Percentiles rank a stretch among this genome's conserved stretches.
Conservation (phyloP, 2,113 vertebrate species). For the Erpornis zantholeuca region DNA sequence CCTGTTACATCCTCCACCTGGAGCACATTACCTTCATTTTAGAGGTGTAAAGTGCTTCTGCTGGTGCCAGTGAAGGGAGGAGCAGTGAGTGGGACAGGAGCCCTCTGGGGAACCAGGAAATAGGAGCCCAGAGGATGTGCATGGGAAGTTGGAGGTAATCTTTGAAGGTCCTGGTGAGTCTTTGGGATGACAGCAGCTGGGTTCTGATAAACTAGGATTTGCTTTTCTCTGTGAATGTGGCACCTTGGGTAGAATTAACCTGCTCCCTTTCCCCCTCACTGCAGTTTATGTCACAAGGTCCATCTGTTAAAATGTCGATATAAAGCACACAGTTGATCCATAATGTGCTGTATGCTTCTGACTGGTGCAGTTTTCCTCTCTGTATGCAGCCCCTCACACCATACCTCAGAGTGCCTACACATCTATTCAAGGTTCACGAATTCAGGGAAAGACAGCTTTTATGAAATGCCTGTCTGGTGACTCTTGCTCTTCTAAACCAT, state of each 20-base stretch:
- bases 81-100: background rate
- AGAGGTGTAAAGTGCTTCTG: background rate
- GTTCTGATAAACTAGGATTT: background rate
- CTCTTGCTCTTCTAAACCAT: background rate
- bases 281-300: background rate
- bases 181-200: background rate
- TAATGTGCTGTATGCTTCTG: background rate
- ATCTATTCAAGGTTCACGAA: background rate
- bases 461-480: background rate
- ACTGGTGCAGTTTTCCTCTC: background rate
- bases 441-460: background rate
- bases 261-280: background rate
- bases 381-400: background rate
- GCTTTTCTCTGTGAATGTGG: background rate
- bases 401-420: accelerated
- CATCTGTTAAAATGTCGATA: background rate
- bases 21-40: background rate
- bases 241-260: background rate
- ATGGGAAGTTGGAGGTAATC: too few relatives aligned
- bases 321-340: background rate
- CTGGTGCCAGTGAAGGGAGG: background rate
- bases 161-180: too few relatives aligned
- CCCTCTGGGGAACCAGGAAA: background rate
- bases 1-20: too few relatives aligned
- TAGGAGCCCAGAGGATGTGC: background rate